Conservation (phyloP, 2,797 vertebrate species). For the Anomalospiza imberbis region DNA sequence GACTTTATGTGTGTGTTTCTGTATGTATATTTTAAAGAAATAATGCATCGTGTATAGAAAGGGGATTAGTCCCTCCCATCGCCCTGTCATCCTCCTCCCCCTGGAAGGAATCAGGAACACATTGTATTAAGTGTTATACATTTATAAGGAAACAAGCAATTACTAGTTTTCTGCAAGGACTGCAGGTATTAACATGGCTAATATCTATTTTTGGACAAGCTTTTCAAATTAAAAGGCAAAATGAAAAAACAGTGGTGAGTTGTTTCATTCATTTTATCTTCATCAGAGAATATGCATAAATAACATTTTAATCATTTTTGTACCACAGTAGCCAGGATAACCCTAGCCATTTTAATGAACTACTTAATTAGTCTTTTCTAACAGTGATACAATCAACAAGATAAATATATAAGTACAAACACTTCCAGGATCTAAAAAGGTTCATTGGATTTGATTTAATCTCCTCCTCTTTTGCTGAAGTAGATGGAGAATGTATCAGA, state of each 20-base stretch:
- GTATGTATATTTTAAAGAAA: background rate
- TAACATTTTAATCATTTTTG: background rate
- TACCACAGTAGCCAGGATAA: background rate
- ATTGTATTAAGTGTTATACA: background rate
- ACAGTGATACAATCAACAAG: background rate
- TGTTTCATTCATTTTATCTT: background rate
- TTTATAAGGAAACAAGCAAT: background rate
- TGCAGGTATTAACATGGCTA: background rate
- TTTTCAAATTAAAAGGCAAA: background rate
- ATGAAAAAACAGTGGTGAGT: background rate
- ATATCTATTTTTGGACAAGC: background rate
- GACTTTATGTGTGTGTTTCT: background rate
- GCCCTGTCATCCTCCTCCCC: rapidly evolving
- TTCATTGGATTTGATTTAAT: background rate
- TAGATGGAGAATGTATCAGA: background rate
- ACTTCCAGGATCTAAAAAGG: background rate
- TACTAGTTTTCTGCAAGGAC: background rate
- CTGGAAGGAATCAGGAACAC: background rate
- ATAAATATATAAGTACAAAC: background rate
- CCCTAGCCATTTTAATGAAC: background rate
- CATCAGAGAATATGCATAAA: background rate
- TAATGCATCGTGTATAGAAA: background rate
- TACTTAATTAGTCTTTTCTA: background rate
- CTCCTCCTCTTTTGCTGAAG: background rate
- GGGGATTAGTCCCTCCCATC: rapidly evolving